Conservation (phyloP, 2,113 vertebrate species). For the Scalopus aquaticus region DNA sequence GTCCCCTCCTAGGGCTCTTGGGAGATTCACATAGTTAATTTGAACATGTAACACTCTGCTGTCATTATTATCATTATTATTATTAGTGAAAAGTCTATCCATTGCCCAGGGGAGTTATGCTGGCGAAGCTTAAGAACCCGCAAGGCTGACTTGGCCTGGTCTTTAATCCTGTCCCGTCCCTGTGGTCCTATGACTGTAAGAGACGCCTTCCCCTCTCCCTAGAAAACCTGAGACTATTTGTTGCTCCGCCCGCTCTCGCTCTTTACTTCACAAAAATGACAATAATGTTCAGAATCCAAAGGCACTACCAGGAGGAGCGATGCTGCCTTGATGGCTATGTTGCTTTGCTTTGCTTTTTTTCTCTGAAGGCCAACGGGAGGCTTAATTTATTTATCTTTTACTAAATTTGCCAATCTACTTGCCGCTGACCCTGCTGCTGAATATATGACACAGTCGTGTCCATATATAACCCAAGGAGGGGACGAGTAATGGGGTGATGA, state of each 20-base stretch:
- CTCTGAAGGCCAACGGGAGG: not conserved
- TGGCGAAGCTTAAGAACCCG: accelerated
- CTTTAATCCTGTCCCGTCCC: not conserved
- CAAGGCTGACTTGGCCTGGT: too few relatives aligned
- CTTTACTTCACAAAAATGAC: not conserved
- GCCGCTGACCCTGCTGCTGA: not conserved
- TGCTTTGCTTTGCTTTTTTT: not conserved
- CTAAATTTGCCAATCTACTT: not conserved
- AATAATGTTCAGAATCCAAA: not conserved
- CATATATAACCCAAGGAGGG: not conserved
- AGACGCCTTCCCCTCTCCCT: accelerated
- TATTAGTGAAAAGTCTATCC: too few relatives aligned
- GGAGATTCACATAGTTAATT: not conserved
- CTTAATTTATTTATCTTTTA: not conserved
- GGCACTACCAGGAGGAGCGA: not conserved
- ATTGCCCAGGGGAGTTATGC: not conserved
- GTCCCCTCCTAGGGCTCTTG: not conserved
- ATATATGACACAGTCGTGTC: not conserved
- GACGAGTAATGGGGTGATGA: accelerated
- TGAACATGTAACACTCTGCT: not conserved
- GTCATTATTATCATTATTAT: too few relatives aligned
- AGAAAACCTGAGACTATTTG: not conserved
- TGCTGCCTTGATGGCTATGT: not conserved
- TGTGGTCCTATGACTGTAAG: not conserved
- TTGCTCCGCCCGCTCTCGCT: not conserved